These are phyloP conservation scores for Macroramphosus scolopax DNA, from an alignment of 2,797 vertebrate genomes.

Conservation along the genomic window DNA sequence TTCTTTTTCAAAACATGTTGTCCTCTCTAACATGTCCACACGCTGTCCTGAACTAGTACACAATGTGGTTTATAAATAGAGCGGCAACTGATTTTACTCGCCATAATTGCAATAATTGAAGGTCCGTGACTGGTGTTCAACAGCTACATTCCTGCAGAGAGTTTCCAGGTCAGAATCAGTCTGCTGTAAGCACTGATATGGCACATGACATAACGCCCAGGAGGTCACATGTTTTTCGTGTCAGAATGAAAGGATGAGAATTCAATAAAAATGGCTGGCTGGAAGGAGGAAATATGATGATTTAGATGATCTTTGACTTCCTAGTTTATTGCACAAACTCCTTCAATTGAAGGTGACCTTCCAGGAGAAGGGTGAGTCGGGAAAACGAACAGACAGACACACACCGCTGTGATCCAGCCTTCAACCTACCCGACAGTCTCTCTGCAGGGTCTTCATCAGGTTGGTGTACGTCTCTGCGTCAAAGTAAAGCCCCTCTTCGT, in stretches of 20 bases:
- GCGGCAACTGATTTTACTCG: no score
- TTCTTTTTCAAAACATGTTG: conserved; percentile 23
- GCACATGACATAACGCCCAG: conserved; percentile 14
- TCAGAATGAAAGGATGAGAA: conserved; percentile 12
- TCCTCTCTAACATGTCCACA: conserved; percentile 18
- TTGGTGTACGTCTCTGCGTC: conserved; percentile 92
- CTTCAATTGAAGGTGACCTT: conserved; percentile 3
- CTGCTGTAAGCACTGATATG: conserved; percentile 23
- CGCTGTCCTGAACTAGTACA: neutral
- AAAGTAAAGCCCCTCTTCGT: conserved; percentile 93
- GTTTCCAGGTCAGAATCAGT: conserved; percentile 27
- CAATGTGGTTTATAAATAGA: no score
- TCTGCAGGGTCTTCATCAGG: conserved; percentile 94
- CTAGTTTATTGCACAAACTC: conserved; percentile 2
- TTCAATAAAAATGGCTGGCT: no score
- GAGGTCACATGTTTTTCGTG: conserved; percentile 8
- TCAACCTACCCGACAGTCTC: conserved; percentile 89
- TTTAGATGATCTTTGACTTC: conserved; percentile 5
- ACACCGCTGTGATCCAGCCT: neutral
- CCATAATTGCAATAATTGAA: conserved; percentile 16
- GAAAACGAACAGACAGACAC: neutral
- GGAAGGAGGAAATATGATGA: conserved; percentile 8
- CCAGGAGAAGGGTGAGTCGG: neutral
- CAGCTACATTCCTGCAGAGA: no score
- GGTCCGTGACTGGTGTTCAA: conserved; percentile 12